phyloP scores from a whole-genome alignment of 2,888 invertebrate genomes.

The Xestia sexstrigata region DNA sequence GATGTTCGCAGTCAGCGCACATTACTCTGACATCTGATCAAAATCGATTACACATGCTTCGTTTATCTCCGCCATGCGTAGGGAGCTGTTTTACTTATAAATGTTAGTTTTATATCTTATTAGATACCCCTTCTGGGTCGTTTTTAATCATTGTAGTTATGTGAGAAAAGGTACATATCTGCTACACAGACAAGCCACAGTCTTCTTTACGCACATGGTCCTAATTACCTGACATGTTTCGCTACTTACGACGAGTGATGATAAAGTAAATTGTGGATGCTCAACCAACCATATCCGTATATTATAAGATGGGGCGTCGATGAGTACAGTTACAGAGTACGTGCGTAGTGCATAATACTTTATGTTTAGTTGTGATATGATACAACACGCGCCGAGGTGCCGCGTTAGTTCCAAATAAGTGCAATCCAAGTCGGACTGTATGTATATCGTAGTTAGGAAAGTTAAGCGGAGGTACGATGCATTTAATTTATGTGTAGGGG shows the following conservation, averaged over 20 bases:
- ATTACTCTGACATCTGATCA: slow-evolving; percentile 65
- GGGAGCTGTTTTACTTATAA: slow-evolving; percentile 17
- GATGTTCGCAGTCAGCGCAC: slow-evolving; percentile 55
- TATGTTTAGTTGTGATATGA: slow-evolving; percentile 88
- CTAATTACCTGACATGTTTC: slow-evolving; percentile 35
- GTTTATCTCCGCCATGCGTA: slow-evolving; percentile 27
- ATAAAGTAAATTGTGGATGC: slow-evolving; percentile 77
- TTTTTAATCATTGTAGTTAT: background rate
- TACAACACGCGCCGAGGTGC: slow-evolving; percentile 74
- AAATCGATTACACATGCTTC: slow-evolving; percentile 60
- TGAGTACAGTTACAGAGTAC: slow-evolving; percentile 77
- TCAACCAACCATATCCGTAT: slow-evolving; percentile 86
- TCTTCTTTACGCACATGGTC: slow-evolving; percentile 1
- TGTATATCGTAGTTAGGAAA: slow-evolving; percentile 89
- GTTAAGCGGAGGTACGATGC: slow-evolving; percentile 86
- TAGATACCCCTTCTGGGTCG: background rate
- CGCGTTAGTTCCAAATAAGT: slow-evolving; percentile 83
- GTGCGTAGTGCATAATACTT: slow-evolving; percentile 81
- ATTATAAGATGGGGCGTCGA: slow-evolving; percentile 82
- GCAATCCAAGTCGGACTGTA: slow-evolving; percentile 85
- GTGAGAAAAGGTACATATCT: slow-evolving; percentile 14
- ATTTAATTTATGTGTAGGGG: slow-evolving; percentile 86
- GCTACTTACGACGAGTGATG: slow-evolving; percentile 41
- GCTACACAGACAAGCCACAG: background rate
- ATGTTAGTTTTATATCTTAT: background rate